Evolutionary conservation across 2,113 vertebrate genomes (phyloP), one percentile per base, ranked within the genome.

Genomic region (Struthidea cinerea): DNA sequence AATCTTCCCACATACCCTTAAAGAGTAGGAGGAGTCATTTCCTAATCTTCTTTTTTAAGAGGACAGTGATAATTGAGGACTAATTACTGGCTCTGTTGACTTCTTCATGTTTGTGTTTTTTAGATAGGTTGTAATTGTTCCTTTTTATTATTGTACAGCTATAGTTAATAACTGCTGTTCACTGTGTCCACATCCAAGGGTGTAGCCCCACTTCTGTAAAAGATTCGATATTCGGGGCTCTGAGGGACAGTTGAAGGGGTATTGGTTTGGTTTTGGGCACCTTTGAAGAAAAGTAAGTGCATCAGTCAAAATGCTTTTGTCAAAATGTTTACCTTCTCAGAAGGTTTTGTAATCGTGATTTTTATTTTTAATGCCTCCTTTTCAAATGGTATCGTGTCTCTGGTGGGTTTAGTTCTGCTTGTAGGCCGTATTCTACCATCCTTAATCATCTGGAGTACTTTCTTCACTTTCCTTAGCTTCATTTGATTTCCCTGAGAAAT

Each of bases 1-100:
- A 93, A 60, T 76, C 67, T 95, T 93, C 89, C 70, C 46, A 60
- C 26, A 22, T 41, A 26, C 7, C 39, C 26, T 93, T 73, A 69
- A 63, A 91, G 63, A 33, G 70, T 30, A 69, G 63, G 77, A 94
- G 53, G 53, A 76, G 46, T 94, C 0, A 47, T 85, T 91, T 89
- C 87, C 84, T 84, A 82, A 84, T 89, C 80, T 78, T 73, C 80
- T 75, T 69, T 95, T 87, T 73, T 26, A 85, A 75, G 47, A 92
- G 32, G 56, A 52, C 65, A 68, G n/a, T 49, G 49, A 75, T 84
- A 91, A 82, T 24, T 91, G 46, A 79, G 46, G 30, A 21, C 21
- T 83, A 77, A 41, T 42, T 79, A 63, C 60, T 70, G 78, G 30
- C 18, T 81, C 37, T 49, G 6, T 68, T 75, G 74, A 64, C 39